These are phyloP conservation scores for Hyposoter dolosus DNA, from an alignment of 2,888 invertebrate species.

Conservation along the genomic window DNA sequence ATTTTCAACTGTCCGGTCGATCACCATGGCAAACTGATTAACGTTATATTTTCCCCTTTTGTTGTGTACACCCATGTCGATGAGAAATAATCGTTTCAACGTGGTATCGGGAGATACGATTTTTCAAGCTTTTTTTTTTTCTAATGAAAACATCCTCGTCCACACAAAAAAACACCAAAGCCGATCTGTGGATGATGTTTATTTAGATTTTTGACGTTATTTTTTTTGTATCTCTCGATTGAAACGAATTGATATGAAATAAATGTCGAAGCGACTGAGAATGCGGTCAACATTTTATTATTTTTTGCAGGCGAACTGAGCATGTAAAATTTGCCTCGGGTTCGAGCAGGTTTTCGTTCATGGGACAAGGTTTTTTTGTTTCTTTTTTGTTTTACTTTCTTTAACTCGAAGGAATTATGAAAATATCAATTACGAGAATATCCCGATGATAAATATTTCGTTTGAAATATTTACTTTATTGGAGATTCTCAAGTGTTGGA, in stretches of 20 bases:
- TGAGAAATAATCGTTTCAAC: constrained; percentile 1
- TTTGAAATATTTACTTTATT: not conserved
- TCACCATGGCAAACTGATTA: not conserved
- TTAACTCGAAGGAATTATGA: not conserved
- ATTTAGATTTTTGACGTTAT: not conserved
- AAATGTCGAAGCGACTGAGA: not conserved
- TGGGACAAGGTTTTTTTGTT: not conserved
- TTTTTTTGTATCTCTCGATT: not conserved
- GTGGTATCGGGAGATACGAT: constrained; percentile 8
- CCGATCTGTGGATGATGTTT: not conserved
- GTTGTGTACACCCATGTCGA: not conserved
- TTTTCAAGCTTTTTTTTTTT: constrained; percentile 5
- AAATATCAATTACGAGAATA: not conserved
- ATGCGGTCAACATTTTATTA: not conserved
- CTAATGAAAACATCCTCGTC: not conserved
- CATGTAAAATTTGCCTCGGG: constrained; percentile 4
- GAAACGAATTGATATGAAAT: not conserved
- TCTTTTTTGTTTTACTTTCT: not conserved
- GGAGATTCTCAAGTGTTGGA: not conserved
- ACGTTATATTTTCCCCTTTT: not conserved
- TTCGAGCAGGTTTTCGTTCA: not conserved
- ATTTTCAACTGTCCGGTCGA: not conserved
- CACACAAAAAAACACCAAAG: not conserved
- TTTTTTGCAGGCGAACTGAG: not conserved
- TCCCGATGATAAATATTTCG: not conserved